Base-by-base conservation (phyloP, 1,140 invertebrate species). In the Zaprionus ornatus region DNA sequence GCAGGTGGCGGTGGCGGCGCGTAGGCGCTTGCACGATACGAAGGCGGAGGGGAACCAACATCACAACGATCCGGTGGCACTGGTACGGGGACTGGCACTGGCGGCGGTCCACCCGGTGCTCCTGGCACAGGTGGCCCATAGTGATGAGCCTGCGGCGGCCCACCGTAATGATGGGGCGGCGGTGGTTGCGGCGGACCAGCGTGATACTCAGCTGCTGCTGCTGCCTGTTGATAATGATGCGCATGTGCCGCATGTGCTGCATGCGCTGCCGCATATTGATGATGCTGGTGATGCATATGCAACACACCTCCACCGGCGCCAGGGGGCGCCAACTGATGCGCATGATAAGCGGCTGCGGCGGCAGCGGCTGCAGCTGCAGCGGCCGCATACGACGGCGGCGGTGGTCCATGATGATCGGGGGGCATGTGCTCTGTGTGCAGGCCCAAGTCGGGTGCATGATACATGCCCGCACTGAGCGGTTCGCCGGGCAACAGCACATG, bases 351-450 rank as follows among this genome's bases (percentile, higher is more conserved):
- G 32, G 90, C 90, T 35, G 91, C 91, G 13, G 91, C 91, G 21
- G 91, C 91, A 0, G 91, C 91, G 1, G 91, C 88, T 0, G 92
- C 92, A 23, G 83, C 91, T 0, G 91, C 87, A 0, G 91, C 91
- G 1, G 85, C 86, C 0, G 90, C 84, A 56, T 87, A 86, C 2
- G 82, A 86, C 1, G 90, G 90, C 25, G 90, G 84, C 57, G 92
- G 92, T 5, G 85, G 87, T 9, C 91, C 83, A 70, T 91, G 91
- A 61, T 87, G 87, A 19, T 92, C 87, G 1, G 88, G 73, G 12
- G 90, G 62, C 12, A 57, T 74, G 40, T 91, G 91, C 74, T 92
- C 91, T 3, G 91, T 91, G n/a, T 92, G 91, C 27, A 92, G 66
- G 0, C 91, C 91, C 35, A 92, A 55, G 54, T 92, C 91, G 7